Evolutionary conservation across 2,888 invertebrate species (phyloP).

Genomic region (Tinea semifulvella): DNA sequence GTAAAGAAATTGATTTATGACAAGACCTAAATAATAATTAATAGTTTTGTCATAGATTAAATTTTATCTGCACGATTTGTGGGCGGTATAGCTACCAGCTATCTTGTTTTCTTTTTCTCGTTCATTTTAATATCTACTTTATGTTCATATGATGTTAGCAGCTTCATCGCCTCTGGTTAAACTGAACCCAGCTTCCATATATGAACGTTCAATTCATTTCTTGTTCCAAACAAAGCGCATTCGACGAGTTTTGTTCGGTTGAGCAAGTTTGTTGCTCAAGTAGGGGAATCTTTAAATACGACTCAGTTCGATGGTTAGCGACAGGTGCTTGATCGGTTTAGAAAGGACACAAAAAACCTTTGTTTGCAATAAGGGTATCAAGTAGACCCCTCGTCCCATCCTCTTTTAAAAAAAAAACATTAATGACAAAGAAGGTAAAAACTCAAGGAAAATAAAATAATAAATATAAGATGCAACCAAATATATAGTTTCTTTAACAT

Average conservation of each 20-base stretch:
- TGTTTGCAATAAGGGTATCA: constrained; percentile 7
- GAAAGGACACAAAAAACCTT: not conserved
- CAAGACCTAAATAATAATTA: constrained; percentile 3
- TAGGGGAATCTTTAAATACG: constrained; percentile 8
- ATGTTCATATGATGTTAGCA: constrained; percentile 8
- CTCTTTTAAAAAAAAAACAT: too few species aligned
- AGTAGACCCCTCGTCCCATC: not conserved
- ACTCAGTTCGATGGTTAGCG: not conserved
- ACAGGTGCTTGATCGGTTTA: constrained; percentile 12
- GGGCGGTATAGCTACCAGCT: not conserved
- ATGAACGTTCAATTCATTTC: constrained; percentile 9
- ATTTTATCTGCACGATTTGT: constrained; percentile 1
- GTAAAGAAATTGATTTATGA: constrained; percentile 5
- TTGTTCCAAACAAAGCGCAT: constrained; percentile 9
- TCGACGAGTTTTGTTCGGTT: constrained; percentile 5
- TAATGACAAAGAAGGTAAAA: not conserved
- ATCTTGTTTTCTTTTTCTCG: constrained; percentile 8
- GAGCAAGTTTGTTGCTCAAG: constrained; percentile 11
- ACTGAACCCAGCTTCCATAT: constrained; percentile 10
- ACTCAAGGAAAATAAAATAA: not conserved
- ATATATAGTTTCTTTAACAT: not conserved
- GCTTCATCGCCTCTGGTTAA: constrained; percentile 7
- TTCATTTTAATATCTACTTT: constrained; percentile 10
- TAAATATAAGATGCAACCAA: not conserved
- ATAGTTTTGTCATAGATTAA: constrained; percentile 7